Percentiles rank a stretch among this genome's conserved stretches.
phyloP scores from a whole-genome alignment of 2,888 invertebrate species.

The Anthophora plumipes region DNA sequence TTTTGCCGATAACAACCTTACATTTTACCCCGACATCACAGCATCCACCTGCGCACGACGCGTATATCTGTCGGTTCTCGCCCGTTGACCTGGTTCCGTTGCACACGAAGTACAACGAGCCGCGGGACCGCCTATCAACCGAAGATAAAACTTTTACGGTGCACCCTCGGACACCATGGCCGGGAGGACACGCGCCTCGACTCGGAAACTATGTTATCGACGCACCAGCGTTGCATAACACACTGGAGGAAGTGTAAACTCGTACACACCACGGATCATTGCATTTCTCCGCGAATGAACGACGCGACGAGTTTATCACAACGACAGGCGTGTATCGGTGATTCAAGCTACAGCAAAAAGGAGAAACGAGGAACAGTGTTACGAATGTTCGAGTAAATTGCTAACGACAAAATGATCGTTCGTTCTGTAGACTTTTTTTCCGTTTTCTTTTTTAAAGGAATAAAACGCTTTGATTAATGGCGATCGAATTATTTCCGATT shows the following conservation, averaged over 20 bases:
- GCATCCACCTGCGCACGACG: conserved; percentile 57
- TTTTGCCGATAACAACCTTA: conserved; percentile 67
- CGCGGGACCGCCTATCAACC: conserved; percentile 45
- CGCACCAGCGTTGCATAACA: conserved; percentile 43
- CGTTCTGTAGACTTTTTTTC: neutral
- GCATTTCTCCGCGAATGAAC: conserved; percentile 31
- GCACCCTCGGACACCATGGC: conserved; percentile 15
- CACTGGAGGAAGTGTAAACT: conserved; percentile 33
- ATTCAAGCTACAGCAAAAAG: neutral
- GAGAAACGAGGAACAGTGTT: neutral
- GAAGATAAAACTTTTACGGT: conserved; percentile 57
- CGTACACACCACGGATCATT: conserved; percentile 24
- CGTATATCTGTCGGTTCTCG: conserved; percentile 39
- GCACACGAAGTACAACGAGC: conserved; percentile 52
- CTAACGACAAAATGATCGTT: neutral
- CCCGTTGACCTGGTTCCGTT: conserved; percentile 66
- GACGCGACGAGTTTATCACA: conserved; percentile 5
- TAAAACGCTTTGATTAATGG: neutral
- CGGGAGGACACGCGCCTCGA: conserved; percentile 16
- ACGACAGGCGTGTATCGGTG: conserved; percentile 14
- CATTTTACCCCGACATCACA: conserved; percentile 27
- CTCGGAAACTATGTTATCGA: conserved; percentile 47
- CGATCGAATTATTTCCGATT: neutral
- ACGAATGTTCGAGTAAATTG: neutral
- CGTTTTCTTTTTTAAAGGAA: no score